Base-by-base conservation (phyloP, 1,140 invertebrate genomes). In the Drosophila burlai region DNA sequence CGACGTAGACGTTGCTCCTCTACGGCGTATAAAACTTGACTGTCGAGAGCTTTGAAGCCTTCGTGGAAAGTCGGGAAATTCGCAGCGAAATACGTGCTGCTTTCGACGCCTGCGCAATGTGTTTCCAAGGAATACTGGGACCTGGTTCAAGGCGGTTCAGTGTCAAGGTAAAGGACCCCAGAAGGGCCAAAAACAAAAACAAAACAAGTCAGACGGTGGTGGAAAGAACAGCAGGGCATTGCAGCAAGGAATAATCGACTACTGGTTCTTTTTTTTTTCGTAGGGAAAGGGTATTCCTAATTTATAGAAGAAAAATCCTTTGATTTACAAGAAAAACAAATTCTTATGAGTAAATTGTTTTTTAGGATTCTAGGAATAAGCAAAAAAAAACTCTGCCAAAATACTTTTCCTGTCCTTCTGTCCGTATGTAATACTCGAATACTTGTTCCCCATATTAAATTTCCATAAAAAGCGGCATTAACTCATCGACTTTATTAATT, bases 131-230 rank as follows among this genome's bases (percentile, higher is more conserved):
- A 64, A 83, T 68, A 68, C 40, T 10, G 77, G 62, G 61, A 46
- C 62, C 54, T n/a, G 45, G 45, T 76, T 69, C 74, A 65, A 47
- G 46, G 59, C 71, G 40, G 61, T 83, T 87, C 80, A 89, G 67
- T 89, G 76, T 83, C 83, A 89, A 89, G 83, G 80, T 77, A 89
- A 83, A 64, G 59, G 67, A 77, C 71, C 50, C 46, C 38, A 34
- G 26, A 40, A 62, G n/a, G 21, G 31, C 43, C 43, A 54, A 29
- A 24, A 40, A 26, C 24, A 57, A 31, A 31, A 57, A 29, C 34
- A 69, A 34, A 59, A 45, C 26, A 43, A 45, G 15, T 31, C 21
- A 40, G 15, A 8, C 52, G 36, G 54, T 55, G 54, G 54, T 26
- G 54, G 54, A 40, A 24, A 24, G 18, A 18, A 38, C 34, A 24